A percentile compares a stretch with the other conserved stretches of the same genome.
phyloP scores from a whole-genome alignment of 2,888 invertebrate genomes.

The Lagria hirta region DNA sequence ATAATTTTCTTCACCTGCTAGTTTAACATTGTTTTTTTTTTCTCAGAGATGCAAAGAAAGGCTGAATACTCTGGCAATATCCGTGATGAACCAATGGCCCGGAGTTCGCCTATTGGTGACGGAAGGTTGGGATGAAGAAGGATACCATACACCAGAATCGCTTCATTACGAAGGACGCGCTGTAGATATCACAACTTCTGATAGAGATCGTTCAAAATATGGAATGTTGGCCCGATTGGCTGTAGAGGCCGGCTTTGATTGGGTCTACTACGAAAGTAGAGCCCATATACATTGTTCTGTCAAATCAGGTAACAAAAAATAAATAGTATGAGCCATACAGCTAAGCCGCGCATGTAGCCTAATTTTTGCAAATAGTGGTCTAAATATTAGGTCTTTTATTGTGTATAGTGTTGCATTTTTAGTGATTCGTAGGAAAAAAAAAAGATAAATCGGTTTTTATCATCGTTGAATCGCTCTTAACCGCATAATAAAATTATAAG shows the following conservation, averaged over 20 bases:
- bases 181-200: conserved; percentile 93
- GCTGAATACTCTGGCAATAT: conserved; percentile 89
- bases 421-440: too few species aligned
- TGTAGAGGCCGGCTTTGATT: conserved; percentile 97
- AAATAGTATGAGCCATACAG: too few species aligned
- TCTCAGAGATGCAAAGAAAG: conserved; percentile 95
- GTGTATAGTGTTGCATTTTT: too few species aligned
- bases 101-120: conserved; percentile 90
- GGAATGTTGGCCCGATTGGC: conserved; percentile 95
- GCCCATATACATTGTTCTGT: conserved; percentile 96
- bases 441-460: too few species aligned
- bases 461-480: too few species aligned
- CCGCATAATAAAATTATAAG: too few species aligned
- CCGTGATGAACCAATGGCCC: conserved; percentile 98
- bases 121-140: conserved; percentile 94
- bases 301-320: conserved; percentile 96
- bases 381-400: too few species aligned
- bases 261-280: conserved; percentile 95
- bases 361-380: too few species aligned
- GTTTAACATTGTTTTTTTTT: conserved; percentile 30
- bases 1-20: neutral
- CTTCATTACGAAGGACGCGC: conserved; percentile 97
- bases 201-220: conserved; percentile 89
- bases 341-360: neutral
- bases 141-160: conserved; percentile 74